Percentiles rank a stretch among this genome's conserved stretches.
Evolutionary conservation across 2,113 vertebrate species (phyloP).

Genomic region (Poicephalus gulielmi): DNA sequence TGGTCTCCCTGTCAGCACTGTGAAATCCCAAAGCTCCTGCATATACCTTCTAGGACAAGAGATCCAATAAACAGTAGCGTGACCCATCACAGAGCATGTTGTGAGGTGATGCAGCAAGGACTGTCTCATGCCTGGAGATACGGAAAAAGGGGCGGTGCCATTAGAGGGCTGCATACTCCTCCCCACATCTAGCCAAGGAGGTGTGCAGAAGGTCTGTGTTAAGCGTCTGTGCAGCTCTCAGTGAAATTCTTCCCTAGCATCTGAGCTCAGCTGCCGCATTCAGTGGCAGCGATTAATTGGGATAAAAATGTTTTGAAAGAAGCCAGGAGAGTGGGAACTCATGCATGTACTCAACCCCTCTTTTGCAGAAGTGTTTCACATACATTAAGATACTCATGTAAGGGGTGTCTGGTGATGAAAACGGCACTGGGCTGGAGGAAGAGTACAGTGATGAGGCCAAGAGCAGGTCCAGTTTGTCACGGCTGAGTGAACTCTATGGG

Average conservation of each 20-base stretch:
- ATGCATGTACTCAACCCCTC: accelerated
- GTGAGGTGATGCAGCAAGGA: neutral
- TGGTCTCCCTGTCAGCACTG: neutral
- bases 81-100: neutral
- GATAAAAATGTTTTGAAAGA: neutral
- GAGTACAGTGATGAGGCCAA: neutral
- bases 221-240: neutral
- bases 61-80: neutral
- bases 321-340: neutral
- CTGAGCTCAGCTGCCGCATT: neutral
- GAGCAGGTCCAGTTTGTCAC: neutral
- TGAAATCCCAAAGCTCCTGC: neutral
- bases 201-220: neutral
- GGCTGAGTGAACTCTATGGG: neutral
- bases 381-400: neutral
- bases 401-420: neutral
- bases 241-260: neutral
- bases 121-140: neutral
- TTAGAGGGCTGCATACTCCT: neutral
- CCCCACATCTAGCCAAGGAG: neutral
- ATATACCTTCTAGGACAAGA: neutral
- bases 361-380: neutral
- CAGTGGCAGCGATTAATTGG: neutral
- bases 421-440: neutral
- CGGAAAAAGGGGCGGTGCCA: neutral